A percentile compares a stretch with the other conserved stretches of the same genome.
Evolutionary conservation across 2,888 invertebrate genomes (phyloP).

Genomic region (Drosophila mimica): DNA sequence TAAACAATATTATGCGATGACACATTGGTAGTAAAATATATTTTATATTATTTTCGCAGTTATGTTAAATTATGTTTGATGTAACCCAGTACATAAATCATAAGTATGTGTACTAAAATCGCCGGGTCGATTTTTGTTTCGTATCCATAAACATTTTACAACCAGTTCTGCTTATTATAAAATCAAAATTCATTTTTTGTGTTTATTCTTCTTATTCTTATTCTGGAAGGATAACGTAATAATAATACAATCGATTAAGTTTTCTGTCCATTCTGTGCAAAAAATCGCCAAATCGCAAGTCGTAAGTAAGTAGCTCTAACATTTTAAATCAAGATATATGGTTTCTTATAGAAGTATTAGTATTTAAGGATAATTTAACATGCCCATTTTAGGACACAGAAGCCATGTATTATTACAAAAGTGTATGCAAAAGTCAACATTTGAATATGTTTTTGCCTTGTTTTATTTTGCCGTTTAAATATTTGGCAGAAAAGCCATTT

Average conservation of each 20-base stretch:
- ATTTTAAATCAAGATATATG: background rate
- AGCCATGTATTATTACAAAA: background rate
- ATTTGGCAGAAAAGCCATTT: slow-evolving; percentile 53
- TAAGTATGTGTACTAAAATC: background rate
- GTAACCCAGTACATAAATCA: background rate
- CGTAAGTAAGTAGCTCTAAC: background rate
- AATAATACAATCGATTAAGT: too few relatives aligned
- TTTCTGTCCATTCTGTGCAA: background rate
- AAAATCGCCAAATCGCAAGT: background rate
- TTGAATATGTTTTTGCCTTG: background rate
- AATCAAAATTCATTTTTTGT: background rate
- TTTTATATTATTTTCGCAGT: background rate
- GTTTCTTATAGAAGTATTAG: background rate
- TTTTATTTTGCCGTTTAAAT: slow-evolving; percentile 40
- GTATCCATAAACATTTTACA: slow-evolving; percentile 1
- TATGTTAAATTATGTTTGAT: background rate
- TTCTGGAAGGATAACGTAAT: background rate
- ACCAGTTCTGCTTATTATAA: background rate
- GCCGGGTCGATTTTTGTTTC: background rate
- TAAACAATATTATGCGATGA: background rate
- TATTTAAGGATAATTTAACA: background rate
- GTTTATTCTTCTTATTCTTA: background rate
- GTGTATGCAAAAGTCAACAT: slow-evolving; percentile 15
- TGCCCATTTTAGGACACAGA: background rate
- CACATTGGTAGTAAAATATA: background rate